Conservation (phyloP, 2,888 invertebrate species). For the Cantharis rufa region DNA sequence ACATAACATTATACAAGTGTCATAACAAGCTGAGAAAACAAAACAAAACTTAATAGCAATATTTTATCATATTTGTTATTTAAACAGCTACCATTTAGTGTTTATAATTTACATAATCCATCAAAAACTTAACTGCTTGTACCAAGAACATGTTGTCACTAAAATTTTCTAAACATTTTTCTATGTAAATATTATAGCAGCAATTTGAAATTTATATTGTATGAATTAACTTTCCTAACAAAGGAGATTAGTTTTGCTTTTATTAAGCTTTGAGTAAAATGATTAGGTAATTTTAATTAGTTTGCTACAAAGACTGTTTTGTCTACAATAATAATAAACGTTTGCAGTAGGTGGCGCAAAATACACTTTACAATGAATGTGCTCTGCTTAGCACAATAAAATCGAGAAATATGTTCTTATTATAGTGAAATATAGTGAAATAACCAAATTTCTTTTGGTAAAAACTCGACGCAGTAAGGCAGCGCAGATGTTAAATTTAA, state of each 20-base stretch:
- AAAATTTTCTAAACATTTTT: background rate
- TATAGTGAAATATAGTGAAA: too few species aligned
- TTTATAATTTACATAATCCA: background rate
- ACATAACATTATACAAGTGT: background rate
- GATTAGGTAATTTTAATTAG: background rate
- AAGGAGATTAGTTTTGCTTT: background rate
- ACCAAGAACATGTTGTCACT: background rate
- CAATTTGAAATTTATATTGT: background rate
- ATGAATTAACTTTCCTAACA: background rate
- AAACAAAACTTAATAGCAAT: background rate
- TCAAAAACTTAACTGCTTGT: background rate
- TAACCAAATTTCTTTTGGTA: too few species aligned
- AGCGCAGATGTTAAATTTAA: too few species aligned
- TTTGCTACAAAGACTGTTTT: too few species aligned
- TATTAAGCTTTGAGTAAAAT: background rate
- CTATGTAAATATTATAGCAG: background rate
- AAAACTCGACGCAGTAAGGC: too few species aligned
- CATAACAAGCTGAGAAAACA: background rate
- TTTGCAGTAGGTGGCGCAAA: too few species aligned
- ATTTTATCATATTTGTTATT: background rate
- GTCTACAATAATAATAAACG: too few species aligned
- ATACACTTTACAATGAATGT: too few species aligned
- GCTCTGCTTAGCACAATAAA: too few species aligned
- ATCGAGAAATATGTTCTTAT: too few species aligned
- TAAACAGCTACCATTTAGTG: background rate